Evolutionary conservation across 2,113 vertebrate genomes (phyloP).

Genomic region (Perca flavescens): DNA sequence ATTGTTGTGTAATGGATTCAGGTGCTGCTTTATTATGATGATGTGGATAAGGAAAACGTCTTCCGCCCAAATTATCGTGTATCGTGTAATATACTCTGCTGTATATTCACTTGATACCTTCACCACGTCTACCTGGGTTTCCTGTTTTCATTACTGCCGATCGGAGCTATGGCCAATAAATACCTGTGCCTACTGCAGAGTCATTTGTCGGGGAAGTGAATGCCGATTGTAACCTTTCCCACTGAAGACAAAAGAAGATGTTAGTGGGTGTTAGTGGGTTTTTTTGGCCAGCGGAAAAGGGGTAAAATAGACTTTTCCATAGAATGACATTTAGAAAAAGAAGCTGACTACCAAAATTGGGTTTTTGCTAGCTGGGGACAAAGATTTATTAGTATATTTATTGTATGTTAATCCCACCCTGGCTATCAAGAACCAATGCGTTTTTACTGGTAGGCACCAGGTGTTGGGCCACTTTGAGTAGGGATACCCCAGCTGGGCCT

Average conservation of each 20-base stretch:
- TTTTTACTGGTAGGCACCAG: slow-evolving; percentile 24
- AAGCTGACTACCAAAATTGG: background rate
- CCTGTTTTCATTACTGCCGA: too few relatives aligned
- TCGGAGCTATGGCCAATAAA: too few relatives aligned
- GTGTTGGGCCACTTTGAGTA: background rate
- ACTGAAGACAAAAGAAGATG: too few relatives aligned
- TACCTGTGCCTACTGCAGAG: too few relatives aligned
- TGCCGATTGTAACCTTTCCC: too few relatives aligned
- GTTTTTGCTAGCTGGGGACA: background rate
- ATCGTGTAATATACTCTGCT: too few relatives aligned
- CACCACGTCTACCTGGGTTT: too few relatives aligned
- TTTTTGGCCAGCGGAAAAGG: too few relatives aligned
- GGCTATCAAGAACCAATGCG: background rate
- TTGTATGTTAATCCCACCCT: slow-evolving; percentile 5
- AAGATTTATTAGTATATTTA: background rate
- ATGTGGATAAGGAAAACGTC: background rate
- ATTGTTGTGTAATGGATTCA: slow-evolving; percentile 9
- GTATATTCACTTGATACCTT: too few relatives aligned
- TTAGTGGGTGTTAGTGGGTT: too few relatives aligned
- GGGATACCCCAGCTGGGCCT: slow-evolving; percentile 30
- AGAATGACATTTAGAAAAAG: background rate
- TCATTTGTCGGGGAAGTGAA: too few relatives aligned
- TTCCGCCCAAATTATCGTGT: too few relatives aligned
- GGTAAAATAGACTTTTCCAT: background rate
- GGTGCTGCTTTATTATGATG: background rate